Base-by-base conservation (phyloP, 2,113 vertebrate genomes). In the Solea senegalensis region DNA sequence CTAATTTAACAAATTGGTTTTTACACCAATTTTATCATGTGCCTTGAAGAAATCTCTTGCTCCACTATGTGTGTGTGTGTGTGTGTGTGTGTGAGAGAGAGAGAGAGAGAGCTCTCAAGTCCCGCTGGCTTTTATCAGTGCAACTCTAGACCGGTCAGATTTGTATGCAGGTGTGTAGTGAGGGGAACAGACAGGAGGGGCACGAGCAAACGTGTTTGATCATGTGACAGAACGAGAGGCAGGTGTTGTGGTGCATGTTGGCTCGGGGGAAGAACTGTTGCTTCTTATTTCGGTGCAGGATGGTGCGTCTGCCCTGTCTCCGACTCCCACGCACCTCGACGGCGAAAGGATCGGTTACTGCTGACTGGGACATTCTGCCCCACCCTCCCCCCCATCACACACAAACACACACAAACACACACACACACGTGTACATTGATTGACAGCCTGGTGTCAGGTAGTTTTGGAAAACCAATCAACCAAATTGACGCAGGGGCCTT, bases 381-480 rank as follows among this genome's bases (percentile, higher is more conserved):
- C 62, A 21, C 59, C 52, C 62, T 16, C 44, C n/a, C 48, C 16
- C 46, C 12, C 61, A 76, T 52, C 45, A 49, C 45, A 56, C 65
- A 76, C 54, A 67, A 41, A 60, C 62, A 65, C 11, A 58, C 5
- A 15, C 53, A 39, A 12, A 66, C 27, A 56, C 54, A 64, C 21
- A 49, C 10, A 63, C 57, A 70, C 14, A 59, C 34, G 12, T 41
- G 40, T 45, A 13, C 45, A 54, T 1, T 75, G 87, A 86, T 68
- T 82, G 83, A 82, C 74, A 73, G n/a, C 59, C 51, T 74, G 3
- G 15, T 78, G 66, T 80, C 69, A 77, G 62, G 68, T 50, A 48
- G 62, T 73, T 60, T 73, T 61, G 28, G 48, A 53, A 80, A 63
- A 43, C 52, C 57, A 79, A 80, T 86, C 80, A 81, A 40, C 49